Percentiles rank a stretch among this genome's conserved stretches.
Evolutionary conservation across 2,113 vertebrate genomes (phyloP).

Genomic region (Chunga burmeisteri): DNA sequence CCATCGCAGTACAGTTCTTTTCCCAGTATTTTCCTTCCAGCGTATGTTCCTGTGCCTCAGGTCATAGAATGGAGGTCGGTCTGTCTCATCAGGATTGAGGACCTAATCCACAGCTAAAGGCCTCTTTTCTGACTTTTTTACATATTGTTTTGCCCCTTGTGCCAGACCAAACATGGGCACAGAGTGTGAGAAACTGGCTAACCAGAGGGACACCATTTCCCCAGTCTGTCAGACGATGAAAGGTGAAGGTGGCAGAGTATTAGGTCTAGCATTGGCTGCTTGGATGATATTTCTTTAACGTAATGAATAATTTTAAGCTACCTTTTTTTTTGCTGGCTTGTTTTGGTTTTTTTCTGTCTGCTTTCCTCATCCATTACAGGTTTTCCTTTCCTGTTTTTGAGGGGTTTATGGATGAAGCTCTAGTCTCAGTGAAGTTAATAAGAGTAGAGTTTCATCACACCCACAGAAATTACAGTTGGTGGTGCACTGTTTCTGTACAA

Average conservation of each 20-base stretch:
- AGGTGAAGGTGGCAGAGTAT: background rate
- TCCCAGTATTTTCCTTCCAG: background rate
- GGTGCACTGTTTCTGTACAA: background rate
- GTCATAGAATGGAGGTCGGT: background rate
- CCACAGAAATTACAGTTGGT: background rate
- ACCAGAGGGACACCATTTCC: background rate
- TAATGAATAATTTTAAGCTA: background rate
- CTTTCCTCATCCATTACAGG: background rate
- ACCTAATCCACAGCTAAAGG: background rate
- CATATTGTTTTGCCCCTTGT: background rate
- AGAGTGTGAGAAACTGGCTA: background rate
- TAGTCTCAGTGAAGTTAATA: background rate
- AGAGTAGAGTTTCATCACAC: background rate
- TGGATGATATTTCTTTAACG: background rate
- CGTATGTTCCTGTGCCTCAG: background rate
- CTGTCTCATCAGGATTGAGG: background rate
- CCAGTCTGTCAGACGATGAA: no score
- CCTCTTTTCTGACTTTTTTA: background rate
- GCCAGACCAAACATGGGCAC: background rate
- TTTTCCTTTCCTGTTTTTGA: background rate
- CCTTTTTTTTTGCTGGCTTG: background rate
- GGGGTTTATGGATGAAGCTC: background rate
- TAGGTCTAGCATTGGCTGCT: background rate
- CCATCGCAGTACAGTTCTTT: background rate
- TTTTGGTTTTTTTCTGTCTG: fast-evolving